Evolutionary conservation across 1,140 invertebrate species (phyloP), one percentile per base, ranked within the genome.

Genomic region (Sinonovacula constricta): DNA sequence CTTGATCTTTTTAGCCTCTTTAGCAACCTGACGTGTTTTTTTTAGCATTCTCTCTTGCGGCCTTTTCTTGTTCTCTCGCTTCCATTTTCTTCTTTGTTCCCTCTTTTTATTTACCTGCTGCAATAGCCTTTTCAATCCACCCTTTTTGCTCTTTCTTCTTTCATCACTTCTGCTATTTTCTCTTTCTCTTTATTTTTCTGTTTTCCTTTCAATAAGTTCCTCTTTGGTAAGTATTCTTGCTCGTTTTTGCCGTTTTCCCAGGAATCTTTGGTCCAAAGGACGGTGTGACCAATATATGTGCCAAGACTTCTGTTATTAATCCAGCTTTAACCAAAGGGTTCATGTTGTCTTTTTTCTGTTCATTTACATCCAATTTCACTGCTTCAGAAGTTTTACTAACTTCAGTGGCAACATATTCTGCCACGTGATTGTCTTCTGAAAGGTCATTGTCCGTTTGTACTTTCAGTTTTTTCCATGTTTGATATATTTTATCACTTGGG

Each of bases 251-350:
- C 28, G 2, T n/a, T 34, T 56, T 54, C 57, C 57, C 24, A 31
- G 12, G n/a, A 54, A 57, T n/a, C 14, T 60, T 71, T 71, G 4
- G 54, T 71, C 14, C 3, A 14, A 22, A 10, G 4, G 51, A 15
- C 7, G 68, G 68, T n/a, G 45, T 56, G 12, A 62, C 30, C 3
- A 65, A 24, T 12, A 65, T 36, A 45, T 65, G 36, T 5, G 45
- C 62, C 12, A 71, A 36, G n/a, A 59, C 68, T 22, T 71, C n/a
- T 26, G 68, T 54, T 26, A 71, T 71, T 1, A 71, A 39, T 10
- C 68, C 68, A 28, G 68, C 68, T 26, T 24, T 60, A 24, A 71
- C 34, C 33, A 71, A 28, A 5, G 54, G 68, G n/a, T n/a, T n/a
- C n/a, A n/a, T n/a, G n/a, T n/a, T n/a, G n/a, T n/a, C n/a, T n/a